A percentile compares a stretch with the other conserved stretches of the same genome.
Evolutionary conservation across 1,140 invertebrate species (phyloP).

Genomic region (Musca domestica): DNA sequence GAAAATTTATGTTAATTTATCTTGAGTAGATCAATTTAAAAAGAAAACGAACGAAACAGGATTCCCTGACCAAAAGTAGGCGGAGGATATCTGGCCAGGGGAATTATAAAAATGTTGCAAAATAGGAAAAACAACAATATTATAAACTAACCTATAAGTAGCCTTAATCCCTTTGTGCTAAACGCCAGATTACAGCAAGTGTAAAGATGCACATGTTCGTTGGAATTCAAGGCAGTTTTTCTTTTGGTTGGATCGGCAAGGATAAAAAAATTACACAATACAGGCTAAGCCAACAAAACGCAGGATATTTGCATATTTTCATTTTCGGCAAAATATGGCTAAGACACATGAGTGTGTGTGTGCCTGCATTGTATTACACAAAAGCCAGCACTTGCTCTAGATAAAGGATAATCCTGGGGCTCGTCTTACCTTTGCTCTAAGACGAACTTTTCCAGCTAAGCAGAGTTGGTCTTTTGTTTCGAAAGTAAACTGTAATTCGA

Average conservation of each 20-base stretch:
- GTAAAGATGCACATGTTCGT: slow-evolving; percentile 9
- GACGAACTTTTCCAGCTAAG: too few relatives aligned
- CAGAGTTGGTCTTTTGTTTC: slow-evolving; percentile 8
- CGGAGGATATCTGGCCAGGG: too few relatives aligned
- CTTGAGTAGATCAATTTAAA: slow-evolving; percentile 24
- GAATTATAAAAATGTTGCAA: too few relatives aligned
- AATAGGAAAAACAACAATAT: too few relatives aligned
- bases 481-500: background rate
- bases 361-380: background rate
- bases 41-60: background rate
- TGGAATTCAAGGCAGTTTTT: background rate
- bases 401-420: slow-evolving; percentile 3
- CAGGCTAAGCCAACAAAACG: background rate
- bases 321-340: background rate
- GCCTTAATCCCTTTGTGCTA: background rate
- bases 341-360: background rate
- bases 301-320: slow-evolving; percentile 15
- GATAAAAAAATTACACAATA: slow-evolving; percentile 14
- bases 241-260: background rate
- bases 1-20: slow-evolving; percentile 16
- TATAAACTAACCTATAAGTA: background rate
- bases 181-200: slow-evolving; percentile 17
- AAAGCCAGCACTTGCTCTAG: slow-evolving; percentile 8
- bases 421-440: background rate
- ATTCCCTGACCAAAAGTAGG: too few relatives aligned